Conservation (phyloP, 2,797 vertebrate species). For the Sitta carolinensis region DNA sequence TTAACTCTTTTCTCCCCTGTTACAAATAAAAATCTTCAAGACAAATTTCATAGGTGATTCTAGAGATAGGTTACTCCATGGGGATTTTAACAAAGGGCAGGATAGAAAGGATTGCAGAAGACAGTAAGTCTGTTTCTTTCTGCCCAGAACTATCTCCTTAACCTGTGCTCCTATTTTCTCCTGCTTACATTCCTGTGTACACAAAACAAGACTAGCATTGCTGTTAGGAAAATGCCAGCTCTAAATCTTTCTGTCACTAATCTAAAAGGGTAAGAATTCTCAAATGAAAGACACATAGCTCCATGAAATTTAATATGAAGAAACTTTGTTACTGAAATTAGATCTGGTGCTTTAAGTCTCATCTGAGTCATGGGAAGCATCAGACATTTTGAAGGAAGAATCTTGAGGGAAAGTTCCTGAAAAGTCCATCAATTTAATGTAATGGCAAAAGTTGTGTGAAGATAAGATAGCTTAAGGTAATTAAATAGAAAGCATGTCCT, state of each 20-base stretch:
- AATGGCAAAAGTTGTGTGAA: not conserved
- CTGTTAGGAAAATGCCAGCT: not conserved
- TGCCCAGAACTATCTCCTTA: not conserved
- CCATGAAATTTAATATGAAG: fast-evolving
- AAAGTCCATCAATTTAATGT: conserved; percentile 1
- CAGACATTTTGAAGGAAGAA: not conserved
- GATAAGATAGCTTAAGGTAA: not conserved
- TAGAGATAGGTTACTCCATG: not conserved
- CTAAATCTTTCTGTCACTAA: not conserved
- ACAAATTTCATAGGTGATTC: not conserved
- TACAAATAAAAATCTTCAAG: not conserved
- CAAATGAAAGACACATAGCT: not conserved
- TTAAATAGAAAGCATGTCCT: not conserved
- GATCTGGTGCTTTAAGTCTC: not conserved
- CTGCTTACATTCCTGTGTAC: not conserved
- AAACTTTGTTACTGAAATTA: not conserved
- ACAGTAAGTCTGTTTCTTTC: not conserved
- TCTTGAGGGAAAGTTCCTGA: not conserved
- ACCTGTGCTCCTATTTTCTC: not conserved
- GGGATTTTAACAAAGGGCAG: not conserved
- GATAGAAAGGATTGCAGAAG: not conserved
- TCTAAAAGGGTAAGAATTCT: not conserved
- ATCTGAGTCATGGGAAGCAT: not conserved
- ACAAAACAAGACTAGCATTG: not conserved
- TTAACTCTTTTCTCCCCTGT: not conserved